A percentile compares a stretch with the other conserved stretches of the same genome.
phyloP scores from a whole-genome alignment of 1,140 invertebrate genomes.

The Drosophila chauvacae region DNA sequence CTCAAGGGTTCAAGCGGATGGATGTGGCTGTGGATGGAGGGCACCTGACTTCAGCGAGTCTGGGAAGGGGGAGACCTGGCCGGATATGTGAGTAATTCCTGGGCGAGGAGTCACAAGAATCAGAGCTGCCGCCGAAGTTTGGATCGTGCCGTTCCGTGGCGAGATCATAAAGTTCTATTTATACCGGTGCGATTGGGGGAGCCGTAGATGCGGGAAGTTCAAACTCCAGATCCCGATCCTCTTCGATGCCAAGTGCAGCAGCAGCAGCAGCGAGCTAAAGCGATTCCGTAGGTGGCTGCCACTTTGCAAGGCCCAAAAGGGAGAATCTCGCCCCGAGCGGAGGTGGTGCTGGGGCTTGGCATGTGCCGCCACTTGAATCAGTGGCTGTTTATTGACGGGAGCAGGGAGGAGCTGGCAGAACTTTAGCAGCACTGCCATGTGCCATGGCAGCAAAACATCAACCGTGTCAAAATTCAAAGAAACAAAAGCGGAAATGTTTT shows the following conservation, averaged over 20 bases:
- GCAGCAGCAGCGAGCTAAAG: constrained; percentile 23
- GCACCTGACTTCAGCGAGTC: constrained; percentile 19
- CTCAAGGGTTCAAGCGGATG: constrained; percentile 32
- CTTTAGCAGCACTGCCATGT: constrained; percentile 35
- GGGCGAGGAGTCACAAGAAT: constrained; percentile 36
- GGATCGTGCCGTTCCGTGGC: constrained; percentile 56
- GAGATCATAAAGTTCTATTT: constrained; percentile 80
- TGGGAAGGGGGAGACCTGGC: constrained; percentile 29
- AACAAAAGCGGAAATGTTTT: constrained; percentile 82
- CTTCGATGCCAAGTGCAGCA: constrained; percentile 59
- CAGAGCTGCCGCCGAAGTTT: constrained; percentile 35
- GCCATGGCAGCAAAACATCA: constrained; percentile 48
- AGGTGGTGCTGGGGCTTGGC: constrained; percentile 37
- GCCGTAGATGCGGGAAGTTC: constrained; percentile 35
- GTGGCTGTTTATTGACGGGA: constrained; percentile 46
- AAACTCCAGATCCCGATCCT: constrained; percentile 52
- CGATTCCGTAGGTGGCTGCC: constrained; percentile 72
- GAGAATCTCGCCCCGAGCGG: constrained; percentile 4
- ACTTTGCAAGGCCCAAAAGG: constrained; percentile 56
- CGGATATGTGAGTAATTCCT: constrained; percentile 76
- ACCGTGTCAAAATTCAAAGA: constrained; percentile 79
- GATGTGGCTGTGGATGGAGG: constrained; percentile 11
- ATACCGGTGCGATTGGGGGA: constrained; percentile 58
- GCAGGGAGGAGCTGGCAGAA: background rate
- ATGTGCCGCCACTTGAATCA: constrained; percentile 72